These are phyloP conservation scores for Harpagoxenus sublaevis DNA, from an alignment of 2,888 invertebrate genomes.

Conservation along the genomic window DNA sequence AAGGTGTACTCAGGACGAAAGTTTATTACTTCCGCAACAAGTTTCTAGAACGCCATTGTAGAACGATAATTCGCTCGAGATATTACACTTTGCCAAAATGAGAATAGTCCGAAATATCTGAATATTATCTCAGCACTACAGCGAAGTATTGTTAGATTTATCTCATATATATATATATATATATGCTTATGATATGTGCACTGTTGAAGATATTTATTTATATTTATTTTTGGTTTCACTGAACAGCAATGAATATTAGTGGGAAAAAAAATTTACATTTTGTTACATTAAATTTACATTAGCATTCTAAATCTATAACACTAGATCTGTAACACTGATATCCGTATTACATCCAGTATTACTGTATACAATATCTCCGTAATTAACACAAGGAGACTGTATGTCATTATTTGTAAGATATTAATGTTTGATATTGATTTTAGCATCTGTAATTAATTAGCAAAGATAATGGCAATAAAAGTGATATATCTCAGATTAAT, in stretches of 20 bases:
- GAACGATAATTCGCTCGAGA: slow-evolving; percentile 66
- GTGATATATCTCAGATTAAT: background rate
- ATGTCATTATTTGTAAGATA: too few species aligned
- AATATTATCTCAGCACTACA: background rate
- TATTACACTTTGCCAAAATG: slow-evolving; percentile 60
- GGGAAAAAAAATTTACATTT: background rate
- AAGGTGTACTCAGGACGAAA: slow-evolving; percentile 55
- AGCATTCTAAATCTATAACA: background rate
- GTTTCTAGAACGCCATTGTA: slow-evolving; percentile 62
- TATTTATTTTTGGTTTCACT: background rate
- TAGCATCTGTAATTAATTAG: too few species aligned
- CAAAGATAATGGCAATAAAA: too few species aligned
- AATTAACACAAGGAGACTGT: too few species aligned
- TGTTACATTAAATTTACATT: background rate
- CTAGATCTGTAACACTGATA: background rate
- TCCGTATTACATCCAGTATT: background rate
- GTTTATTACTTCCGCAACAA: slow-evolving; percentile 72
- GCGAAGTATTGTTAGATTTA: background rate
- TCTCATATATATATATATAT: background rate
- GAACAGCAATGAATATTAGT: background rate
- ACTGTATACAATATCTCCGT: too few species aligned
- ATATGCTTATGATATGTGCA: background rate
- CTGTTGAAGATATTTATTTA: background rate
- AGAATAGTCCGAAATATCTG: slow-evolving; percentile 13
- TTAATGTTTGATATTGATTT: too few species aligned